Evolutionary conservation across 2,797 vertebrate genomes (phyloP), one percentile per base, ranked within the genome.

Genomic region (Parambassis ranga): DNA sequence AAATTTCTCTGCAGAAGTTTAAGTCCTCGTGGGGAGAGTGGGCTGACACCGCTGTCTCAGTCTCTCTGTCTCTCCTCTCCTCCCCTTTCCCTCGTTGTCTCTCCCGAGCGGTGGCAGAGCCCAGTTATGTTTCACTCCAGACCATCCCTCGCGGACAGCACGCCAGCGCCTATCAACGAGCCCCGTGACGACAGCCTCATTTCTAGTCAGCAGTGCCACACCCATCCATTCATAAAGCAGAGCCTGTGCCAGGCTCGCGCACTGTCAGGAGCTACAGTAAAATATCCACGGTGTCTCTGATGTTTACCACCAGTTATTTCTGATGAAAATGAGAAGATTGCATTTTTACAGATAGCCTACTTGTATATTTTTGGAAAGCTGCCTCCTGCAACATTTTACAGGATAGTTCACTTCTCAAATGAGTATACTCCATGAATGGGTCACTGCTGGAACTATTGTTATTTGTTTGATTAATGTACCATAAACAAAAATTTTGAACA

Each of bases 171-270:
- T 84, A 62, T 87, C 75, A 77, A 16, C 44, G 51, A 61, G 72
- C 74, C 39, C 73, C 4, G 63, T 90, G 91, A 91, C 84, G 89
- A 75, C 81, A 73, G 47, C 31, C 66, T 66, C 77, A 49, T 49
- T 52, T 64, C 67, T 8, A 46, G 77, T 69, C 85, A 65, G 41
- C 65, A 26, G 56, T 28, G 87, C 89, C 93, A 92, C 92, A 91
- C 93, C 92, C 92, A 88, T 87, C 84, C 91, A 93, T 94, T 94
- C 91, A 94, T 92, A 90, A 93, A 92, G 83, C 76, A n/a, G 39
- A 53, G 53, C 37, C 30, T n/a, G 70, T 55, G 65, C 52, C 75
- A 73, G 49, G 43, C 64, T 57, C 16, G 44, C 16, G 32, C 41
- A 13, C n/a, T 4, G 15, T 0, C 28, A 26, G 19, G 18, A 24